A percentile compares a stretch with the other conserved stretches of the same genome.
Conservation (phyloP, 37 sponge, comb jelly and placozoan species). For the Mnemiopsis leidyi region DNA sequence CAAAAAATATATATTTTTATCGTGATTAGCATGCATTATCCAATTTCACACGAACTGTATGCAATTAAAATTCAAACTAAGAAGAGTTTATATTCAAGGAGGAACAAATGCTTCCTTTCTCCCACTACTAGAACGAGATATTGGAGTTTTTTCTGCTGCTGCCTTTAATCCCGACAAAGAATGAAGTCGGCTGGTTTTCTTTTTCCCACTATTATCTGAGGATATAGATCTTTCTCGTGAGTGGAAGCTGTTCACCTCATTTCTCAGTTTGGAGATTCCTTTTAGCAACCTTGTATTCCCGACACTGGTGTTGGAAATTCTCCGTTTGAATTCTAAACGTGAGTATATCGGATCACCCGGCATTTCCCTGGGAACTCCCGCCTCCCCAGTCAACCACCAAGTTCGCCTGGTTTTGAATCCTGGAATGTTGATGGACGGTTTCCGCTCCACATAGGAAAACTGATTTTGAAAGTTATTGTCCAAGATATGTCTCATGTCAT, state of each 20-base stretch:
- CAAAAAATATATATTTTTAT: too few relatives aligned
- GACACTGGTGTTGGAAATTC: slow-evolving; percentile 3
- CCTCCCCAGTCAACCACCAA: slow-evolving; percentile 59
- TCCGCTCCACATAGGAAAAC: slow-evolving; percentile 14
- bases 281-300: slow-evolving; percentile 15
- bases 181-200: neutral
- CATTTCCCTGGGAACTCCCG: slow-evolving; percentile 31
- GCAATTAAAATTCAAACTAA: too few relatives aligned
- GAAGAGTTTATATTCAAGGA: neutral
- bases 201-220: neutral
- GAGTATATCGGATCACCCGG: slow-evolving; percentile 12
- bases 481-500: slow-evolving; percentile 39
- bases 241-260: neutral
- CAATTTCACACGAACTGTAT: neutral
- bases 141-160: neutral
- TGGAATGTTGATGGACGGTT: neutral
- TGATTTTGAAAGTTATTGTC: neutral
- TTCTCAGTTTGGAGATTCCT: neutral
- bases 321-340: neutral
- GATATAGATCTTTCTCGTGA: neutral
- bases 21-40: neutral
- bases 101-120: neutral
- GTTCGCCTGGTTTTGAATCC: neutral
- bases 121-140: neutral
- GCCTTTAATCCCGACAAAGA: neutral